phyloP scores from a whole-genome alignment of 2,113 vertebrate species.

The Tychaedon coryphoeus region DNA sequence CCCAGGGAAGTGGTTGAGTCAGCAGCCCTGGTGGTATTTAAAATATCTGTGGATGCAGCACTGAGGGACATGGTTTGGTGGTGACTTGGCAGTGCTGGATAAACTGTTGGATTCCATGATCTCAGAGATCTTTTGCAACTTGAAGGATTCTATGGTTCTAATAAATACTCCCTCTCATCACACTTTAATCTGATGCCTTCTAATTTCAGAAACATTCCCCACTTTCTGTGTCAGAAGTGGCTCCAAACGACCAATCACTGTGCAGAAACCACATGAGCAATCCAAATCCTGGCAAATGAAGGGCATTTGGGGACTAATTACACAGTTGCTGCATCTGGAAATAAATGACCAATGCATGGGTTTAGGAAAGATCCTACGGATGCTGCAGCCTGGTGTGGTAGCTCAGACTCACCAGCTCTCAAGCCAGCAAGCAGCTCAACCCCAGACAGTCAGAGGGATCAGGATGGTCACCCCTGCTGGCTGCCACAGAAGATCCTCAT shows the following conservation, averaged over 20 bases:
- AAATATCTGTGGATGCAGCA: not conserved
- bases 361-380: not conserved
- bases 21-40: not conserved
- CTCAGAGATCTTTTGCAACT: not conserved
- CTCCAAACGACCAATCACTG: not conserved
- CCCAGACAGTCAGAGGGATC: not conserved
- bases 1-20: not conserved
- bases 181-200: not conserved
- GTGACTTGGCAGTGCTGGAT: not conserved
- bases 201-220: not conserved
- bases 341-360: not conserved
- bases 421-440: not conserved
- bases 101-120: accelerated
- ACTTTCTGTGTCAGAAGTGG: not conserved
- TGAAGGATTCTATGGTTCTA: not conserved
- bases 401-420: not conserved
- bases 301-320: not conserved
- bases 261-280: not conserved
- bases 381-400: not conserved
- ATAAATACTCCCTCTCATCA: not conserved
- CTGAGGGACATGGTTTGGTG: not conserved
- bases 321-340: not conserved
- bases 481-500: not conserved
- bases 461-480: not conserved
- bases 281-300: not conserved